Evolutionary conservation across 2,797 vertebrate species (phyloP).

Genomic region (Anguilla megastoma): DNA sequence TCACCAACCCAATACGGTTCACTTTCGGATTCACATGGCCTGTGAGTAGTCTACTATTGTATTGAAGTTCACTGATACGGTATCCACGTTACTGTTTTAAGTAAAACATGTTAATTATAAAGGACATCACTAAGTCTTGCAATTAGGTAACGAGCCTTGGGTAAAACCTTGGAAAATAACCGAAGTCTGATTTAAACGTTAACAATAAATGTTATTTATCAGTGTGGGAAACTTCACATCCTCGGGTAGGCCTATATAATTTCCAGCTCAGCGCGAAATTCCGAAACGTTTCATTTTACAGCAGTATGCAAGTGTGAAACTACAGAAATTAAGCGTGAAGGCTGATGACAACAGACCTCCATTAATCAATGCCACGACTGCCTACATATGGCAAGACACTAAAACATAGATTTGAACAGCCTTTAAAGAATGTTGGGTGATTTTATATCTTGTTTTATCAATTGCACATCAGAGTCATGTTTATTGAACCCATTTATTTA

Average conservation of each 20-base stretch:
- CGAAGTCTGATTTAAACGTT: slow-evolving; percentile 26
- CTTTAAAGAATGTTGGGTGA: not conserved
- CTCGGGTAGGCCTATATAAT: slow-evolving; percentile 41
- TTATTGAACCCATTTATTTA: slow-evolving; percentile 56
- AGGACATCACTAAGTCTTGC: not conserved
- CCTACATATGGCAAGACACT: slow-evolving; percentile 45
- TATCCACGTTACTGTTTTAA: slow-evolving; percentile 57
- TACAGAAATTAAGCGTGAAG: slow-evolving; percentile 49
- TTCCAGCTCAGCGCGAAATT: slow-evolving; percentile 75
- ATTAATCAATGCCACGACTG: slow-evolving; percentile 13
- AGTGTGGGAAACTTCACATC: slow-evolving; percentile 40
- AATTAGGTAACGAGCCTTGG: slow-evolving; percentile 82
- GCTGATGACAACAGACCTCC: slow-evolving; percentile 39
- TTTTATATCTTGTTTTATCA: not conserved
- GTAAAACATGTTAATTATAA: slow-evolving; percentile 67
- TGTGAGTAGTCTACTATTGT: slow-evolving; percentile 71
- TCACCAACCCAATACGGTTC: slow-evolving; percentile 92
- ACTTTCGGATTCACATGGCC: slow-evolving; percentile 96
- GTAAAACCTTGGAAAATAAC: slow-evolving; percentile 64
- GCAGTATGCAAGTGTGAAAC: slow-evolving; percentile 40
- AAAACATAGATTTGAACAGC: slow-evolving; percentile 38
- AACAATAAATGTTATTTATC: slow-evolving; percentile 22
- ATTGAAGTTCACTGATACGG: not conserved
- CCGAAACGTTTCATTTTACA: slow-evolving; percentile 72
- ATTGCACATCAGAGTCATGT: slow-evolving; percentile 45